A percentile compares a stretch with the other conserved stretches of the same genome.
Evolutionary conservation across 2,113 vertebrate genomes (phyloP).

Genomic region (Gymnobelideus leadbeateri): DNA sequence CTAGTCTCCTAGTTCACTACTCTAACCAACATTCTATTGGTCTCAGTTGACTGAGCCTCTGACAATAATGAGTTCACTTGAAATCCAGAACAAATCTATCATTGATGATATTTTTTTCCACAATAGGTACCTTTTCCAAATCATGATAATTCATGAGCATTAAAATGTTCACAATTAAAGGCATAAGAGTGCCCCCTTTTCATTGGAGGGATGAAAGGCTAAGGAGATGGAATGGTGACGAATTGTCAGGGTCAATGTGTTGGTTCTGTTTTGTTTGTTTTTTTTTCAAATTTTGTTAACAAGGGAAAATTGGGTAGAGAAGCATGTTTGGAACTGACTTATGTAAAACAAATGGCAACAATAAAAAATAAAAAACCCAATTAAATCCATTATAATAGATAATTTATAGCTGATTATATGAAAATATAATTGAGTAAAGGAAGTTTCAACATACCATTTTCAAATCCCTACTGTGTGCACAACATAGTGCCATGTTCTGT

Average conservation of each 20-base stretch:
- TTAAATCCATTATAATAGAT: background rate
- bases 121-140: background rate
- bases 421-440: background rate
- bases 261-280: background rate
- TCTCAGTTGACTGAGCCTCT: background rate
- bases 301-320: background rate
- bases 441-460: background rate
- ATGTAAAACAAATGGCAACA: background rate
- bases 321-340: background rate
- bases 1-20: background rate
- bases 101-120: background rate
- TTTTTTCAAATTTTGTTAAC: background rate
- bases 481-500: background rate
- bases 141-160: background rate
- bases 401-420: background rate
- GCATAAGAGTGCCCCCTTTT: background rate
- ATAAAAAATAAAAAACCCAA: background rate
- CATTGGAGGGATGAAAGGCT: background rate
- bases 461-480: background rate
- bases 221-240: background rate
- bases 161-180: background rate
- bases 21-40: background rate
- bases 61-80: background rate
- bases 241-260: background rate
- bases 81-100: background rate